phyloP scores from a whole-genome alignment of 2,888 invertebrate species.

The Heteromyza rotundicornis region DNA sequence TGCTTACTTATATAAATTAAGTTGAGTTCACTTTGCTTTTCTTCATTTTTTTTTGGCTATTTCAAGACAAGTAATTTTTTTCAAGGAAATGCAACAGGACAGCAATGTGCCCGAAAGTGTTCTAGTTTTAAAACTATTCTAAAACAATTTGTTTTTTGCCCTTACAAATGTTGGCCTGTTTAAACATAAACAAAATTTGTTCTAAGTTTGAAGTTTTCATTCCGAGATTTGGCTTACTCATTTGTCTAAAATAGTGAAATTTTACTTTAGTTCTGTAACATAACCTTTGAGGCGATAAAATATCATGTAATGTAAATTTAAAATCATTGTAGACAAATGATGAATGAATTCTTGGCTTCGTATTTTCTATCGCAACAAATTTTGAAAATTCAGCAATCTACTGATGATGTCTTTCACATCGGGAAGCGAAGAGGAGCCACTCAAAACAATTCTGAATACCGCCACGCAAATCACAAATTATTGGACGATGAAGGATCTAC shows the following conservation, averaged over 20 bases:
- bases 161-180: not conserved
- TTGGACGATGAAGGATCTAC: not conserved
- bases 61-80: too few species aligned
- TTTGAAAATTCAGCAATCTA: not conserved
- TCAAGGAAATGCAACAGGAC: too few species aligned
- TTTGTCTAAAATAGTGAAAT: too few species aligned
- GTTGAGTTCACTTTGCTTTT: too few species aligned
- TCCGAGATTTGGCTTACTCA: too few species aligned
- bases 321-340: not conserved
- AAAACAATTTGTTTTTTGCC: too few species aligned
- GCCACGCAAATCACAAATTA: not conserved
- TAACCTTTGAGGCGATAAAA: not conserved
- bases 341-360: not conserved
- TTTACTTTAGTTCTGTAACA: too few species aligned
- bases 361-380: not conserved
- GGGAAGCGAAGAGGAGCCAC: not conserved
- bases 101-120: too few species aligned
- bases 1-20: too few species aligned
- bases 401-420: not conserved
- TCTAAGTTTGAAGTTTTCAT: not conserved
- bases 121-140: too few species aligned
- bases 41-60: too few species aligned
- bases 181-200: not conserved
- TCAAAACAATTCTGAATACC: not conserved
- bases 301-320: not conserved